Evolutionary conservation across 2,888 invertebrate genomes (phyloP).

Genomic region (Odontomyia ornata): DNA sequence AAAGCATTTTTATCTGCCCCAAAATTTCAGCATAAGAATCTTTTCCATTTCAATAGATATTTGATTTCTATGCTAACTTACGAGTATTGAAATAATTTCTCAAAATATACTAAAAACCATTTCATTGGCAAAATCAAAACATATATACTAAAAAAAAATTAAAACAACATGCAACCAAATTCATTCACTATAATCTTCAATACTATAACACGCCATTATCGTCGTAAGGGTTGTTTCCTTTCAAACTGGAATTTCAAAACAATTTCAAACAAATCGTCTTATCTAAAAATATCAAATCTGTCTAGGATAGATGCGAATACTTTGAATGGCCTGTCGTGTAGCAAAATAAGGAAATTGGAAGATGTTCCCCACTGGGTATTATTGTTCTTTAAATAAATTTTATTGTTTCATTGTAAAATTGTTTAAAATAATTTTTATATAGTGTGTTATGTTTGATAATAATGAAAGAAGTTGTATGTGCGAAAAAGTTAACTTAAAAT

Average conservation of each 20-base stretch:
- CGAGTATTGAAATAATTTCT: no score
- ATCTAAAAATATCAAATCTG: not conserved
- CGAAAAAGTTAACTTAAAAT: conserved; percentile 21
- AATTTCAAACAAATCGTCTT: not conserved
- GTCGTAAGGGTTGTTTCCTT: not conserved
- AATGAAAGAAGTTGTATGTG: conserved; percentile 24
- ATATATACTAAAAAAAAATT: not conserved
- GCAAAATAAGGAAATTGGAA: not conserved
- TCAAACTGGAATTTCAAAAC: not conserved
- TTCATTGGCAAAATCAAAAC: no score
- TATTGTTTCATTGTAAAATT: not conserved
- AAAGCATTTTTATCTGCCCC: no score
- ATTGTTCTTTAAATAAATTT: not conserved
- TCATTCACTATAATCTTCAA: not conserved
- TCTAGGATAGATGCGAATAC: not conserved
- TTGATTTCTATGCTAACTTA: no score
- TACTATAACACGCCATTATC: not conserved
- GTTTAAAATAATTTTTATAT: not conserved
- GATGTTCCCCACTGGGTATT: not conserved
- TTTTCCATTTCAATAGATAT: no score
- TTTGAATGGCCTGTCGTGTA: not conserved
- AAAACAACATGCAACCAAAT: conserved; percentile 6
- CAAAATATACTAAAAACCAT: no score
- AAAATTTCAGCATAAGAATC: no score
- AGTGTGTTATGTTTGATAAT: not conserved